Evolutionary conservation across 2,797 vertebrate genomes (phyloP).

Genomic region (Morelia viridis): DNA sequence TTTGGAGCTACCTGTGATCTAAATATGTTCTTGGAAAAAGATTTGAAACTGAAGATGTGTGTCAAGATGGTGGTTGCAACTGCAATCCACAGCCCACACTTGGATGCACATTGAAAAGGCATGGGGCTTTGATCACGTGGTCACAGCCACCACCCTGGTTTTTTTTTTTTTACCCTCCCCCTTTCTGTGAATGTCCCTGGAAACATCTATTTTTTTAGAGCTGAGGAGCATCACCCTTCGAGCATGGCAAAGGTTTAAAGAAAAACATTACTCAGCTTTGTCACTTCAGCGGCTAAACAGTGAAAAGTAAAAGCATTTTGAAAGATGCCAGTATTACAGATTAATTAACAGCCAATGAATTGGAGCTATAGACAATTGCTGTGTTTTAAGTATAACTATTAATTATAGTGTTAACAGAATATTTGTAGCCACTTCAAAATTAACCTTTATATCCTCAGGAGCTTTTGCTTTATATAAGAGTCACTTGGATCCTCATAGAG

Average conservation of each 20-base stretch:
- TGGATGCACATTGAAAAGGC: too few species aligned
- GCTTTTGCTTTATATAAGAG: conserved; percentile 72
- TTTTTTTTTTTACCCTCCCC: too few species aligned
- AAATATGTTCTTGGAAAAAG: too few species aligned
- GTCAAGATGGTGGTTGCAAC: too few species aligned
- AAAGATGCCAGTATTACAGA: conserved; percentile 46
- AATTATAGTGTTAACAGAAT: conserved; percentile 68
- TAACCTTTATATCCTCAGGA: conserved; percentile 77
- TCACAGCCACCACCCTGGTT: too few species aligned
- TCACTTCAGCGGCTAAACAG: conserved; percentile 37
- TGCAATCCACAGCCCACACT: too few species aligned
- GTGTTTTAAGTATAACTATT: conserved; percentile 69
- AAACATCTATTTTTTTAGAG: conserved; percentile 31
- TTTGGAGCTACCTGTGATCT: too few species aligned
- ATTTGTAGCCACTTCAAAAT: conserved; percentile 75
- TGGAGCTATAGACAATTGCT: conserved; percentile 56
- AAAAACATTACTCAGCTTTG: conserved; percentile 33
- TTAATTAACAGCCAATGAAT: conserved; percentile 68
- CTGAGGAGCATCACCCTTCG: conserved; percentile 38
- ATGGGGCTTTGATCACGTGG: too few species aligned
- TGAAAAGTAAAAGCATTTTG: conserved; percentile 43
- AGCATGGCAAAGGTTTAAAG: conserved; percentile 25
- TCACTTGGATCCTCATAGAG: conserved; percentile 73
- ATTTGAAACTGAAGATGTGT: too few species aligned
- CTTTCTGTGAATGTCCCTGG: not conserved